Base-by-base conservation (phyloP, 2,113 vertebrate species). In the Phoenicopterus ruber region DNA sequence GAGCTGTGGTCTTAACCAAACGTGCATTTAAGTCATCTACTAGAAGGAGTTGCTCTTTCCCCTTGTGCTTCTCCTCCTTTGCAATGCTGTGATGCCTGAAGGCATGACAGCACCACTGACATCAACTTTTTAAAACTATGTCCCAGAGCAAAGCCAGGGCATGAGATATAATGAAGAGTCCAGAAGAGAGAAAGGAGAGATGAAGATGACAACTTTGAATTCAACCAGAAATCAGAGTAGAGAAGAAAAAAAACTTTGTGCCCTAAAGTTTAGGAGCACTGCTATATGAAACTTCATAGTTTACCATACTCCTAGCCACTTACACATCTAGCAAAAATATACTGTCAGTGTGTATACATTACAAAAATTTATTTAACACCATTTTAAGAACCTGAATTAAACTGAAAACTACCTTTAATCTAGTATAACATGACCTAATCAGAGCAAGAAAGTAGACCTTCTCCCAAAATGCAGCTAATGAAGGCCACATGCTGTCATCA, bases 171-270 rank as follows among this genome's bases (percentile, higher is more conserved):
- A 84, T 28, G n/a, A 95, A 70, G 10, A 55, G n/a, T 55, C 34
- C 77, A 63, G 13, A 69, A 87, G 10, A 84, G 58, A n/a, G 17
- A 22, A 32, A 50, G 17, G 14, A 86, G 66, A 97, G 57, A 92
- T 78, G 63, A 95, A 50, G 38, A 57, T 31, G 17, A 47, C 49
- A 4, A 74, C 55, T 80, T 74, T n/a, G 22, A 95, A 94, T 14
- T 87, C 59, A 59, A 47, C 2, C n/a, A 92, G 72, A 88, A 82
- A 71, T 82, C 50, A 61, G 82, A 90, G 40, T 12, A 81, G 67
- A 59, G 94, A 94, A 84, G 52, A 94, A 72, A 72, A 62, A 93
- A 76, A 73, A n/a, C 26, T 90, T 79, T 31, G 36, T 46, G 28
- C 9, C 46, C 32, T 36, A 3, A 61, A 84, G 57, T 78, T 91